Evolutionary conservation across 2,888 invertebrate species (phyloP).

Genomic region (Serripes groenlandicus): DNA sequence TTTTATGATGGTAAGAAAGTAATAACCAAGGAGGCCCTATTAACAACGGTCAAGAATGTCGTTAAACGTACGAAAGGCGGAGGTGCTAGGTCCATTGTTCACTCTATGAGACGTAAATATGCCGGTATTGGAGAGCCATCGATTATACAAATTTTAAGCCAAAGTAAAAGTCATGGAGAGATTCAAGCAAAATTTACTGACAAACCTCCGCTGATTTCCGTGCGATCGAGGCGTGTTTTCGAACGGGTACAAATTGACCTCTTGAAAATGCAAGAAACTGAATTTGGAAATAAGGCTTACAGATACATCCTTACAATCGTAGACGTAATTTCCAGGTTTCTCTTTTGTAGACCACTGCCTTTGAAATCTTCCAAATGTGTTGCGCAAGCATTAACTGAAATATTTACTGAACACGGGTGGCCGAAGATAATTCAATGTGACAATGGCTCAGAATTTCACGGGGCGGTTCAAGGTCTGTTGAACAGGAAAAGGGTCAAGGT

Average conservation of each 20-base stretch:
- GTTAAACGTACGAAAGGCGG: background rate
- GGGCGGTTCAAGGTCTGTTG: background rate
- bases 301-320: conserved; percentile 9
- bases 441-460: background rate
- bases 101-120: background rate
- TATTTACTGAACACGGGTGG: conserved; percentile 11
- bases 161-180: background rate
- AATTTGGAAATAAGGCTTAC: background rate
- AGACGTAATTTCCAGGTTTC: conserved; percentile 10
- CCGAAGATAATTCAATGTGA: conserved; percentile 11
- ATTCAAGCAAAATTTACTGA: conserved; percentile 1
- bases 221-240: background rate
- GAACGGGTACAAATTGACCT: background rate
- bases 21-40: background rate
- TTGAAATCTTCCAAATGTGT: conserved; percentile 4
- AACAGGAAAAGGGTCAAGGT: background rate
- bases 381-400: conserved; percentile 2
- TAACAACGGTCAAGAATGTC: background rate
- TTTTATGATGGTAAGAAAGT: background rate
- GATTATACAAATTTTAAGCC: background rate
- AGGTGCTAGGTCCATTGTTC: background rate
- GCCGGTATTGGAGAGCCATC: background rate
- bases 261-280: background rate
- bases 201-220: background rate
- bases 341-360: conserved; percentile 13